A percentile compares a stretch with the other conserved stretches of the same genome.
phyloP scores from a whole-genome alignment of 2,888 invertebrate species.

The Lamellibrachia columna region DNA sequence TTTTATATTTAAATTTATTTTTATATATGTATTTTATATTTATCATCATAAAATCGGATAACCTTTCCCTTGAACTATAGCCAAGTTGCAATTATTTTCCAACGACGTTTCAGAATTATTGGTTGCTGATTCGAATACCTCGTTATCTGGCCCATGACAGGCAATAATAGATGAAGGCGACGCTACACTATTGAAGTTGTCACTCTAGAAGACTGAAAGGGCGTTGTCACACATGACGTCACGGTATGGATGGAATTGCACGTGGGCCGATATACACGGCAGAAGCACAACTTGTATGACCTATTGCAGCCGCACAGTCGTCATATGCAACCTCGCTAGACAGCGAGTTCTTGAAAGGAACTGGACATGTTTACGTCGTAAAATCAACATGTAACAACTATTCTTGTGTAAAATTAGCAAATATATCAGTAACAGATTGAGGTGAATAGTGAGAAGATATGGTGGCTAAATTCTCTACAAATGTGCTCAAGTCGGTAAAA shows the following conservation, averaged over 20 bases:
- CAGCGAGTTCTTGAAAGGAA: too few species aligned
- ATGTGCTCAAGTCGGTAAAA: too few species aligned
- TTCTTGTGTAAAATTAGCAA: neutral
- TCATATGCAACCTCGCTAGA: too few species aligned
- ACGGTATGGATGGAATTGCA: neutral
- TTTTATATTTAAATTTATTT: too few species aligned
- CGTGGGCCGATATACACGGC: neutral
- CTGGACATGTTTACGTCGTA: neutral
- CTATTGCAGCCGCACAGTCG: neutral
- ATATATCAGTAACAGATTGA: neutral
- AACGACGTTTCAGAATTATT: neutral
- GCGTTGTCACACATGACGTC: neutral
- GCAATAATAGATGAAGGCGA: neutral
- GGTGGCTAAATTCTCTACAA: too few species aligned
- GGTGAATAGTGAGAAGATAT: too few species aligned
- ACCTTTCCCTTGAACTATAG: neutral
- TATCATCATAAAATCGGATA: neutral
- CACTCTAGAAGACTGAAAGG: neutral
- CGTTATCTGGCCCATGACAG: neutral
- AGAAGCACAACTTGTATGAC: neutral
- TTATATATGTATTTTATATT: neutral
- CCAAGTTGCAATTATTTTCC: neutral
- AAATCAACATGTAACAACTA: neutral
- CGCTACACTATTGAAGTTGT: neutral
- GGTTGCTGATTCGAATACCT: neutral